Conservation (phyloP, 2,797 vertebrate genomes). For the Pterois miles region DNA sequence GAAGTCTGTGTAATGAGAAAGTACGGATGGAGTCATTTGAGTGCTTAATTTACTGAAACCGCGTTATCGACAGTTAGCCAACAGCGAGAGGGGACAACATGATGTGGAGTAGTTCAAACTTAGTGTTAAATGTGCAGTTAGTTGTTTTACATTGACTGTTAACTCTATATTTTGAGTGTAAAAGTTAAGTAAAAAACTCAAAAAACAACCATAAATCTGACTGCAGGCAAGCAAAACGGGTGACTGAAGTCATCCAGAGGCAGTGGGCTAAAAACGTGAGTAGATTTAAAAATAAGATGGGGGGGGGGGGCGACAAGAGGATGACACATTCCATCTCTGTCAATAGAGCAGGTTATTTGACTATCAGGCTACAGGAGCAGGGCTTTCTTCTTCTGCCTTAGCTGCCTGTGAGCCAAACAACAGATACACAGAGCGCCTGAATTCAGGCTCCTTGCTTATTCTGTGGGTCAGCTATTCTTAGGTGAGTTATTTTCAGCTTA, state of each 20-base stretch:
- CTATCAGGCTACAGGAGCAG: constrained; percentile 31
- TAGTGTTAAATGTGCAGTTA: neutral
- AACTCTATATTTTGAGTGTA: neutral
- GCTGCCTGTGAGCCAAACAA: constrained; percentile 71
- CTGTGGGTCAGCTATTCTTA: constrained; percentile 99
- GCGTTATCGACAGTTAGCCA: neutral
- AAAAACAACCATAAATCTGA: constrained; percentile 6
- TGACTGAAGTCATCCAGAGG: constrained; percentile 38
- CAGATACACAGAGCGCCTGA: constrained; percentile 64
- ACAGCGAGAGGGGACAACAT: neutral
- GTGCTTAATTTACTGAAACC: constrained; percentile 16
- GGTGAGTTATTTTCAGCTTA: constrained; percentile 97
- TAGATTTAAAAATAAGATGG: constrained; percentile 54
- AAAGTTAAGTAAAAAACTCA: neutral
- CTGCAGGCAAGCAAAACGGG: constrained; percentile 18
- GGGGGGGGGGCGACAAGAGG: constrained; percentile 26
- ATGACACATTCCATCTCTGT: constrained; percentile 66
- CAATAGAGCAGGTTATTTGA: constrained; percentile 63
- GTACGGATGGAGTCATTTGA: constrained; percentile 48
- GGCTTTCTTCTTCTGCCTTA: constrained; percentile 37
- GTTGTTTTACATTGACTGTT: neutral
- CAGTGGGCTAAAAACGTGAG: constrained; percentile 45
- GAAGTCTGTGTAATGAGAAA: constrained; percentile 34
- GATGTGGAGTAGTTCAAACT: neutral
- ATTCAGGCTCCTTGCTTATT: constrained; percentile 87